Evolutionary conservation across 2,888 invertebrate species (phyloP).

Genomic region (Myopa testacea): DNA sequence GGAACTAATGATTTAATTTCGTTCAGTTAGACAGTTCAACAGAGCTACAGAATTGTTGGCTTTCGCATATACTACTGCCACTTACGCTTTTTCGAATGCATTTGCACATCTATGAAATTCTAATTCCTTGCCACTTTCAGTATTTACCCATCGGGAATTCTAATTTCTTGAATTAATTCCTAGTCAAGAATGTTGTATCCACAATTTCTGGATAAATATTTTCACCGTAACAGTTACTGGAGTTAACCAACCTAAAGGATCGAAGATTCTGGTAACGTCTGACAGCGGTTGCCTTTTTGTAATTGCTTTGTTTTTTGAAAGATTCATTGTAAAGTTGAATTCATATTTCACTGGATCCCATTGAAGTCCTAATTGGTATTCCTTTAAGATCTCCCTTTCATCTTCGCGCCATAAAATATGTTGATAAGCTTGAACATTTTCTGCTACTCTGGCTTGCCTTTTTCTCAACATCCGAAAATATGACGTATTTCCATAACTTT

Average conservation of each 20-base stretch:
- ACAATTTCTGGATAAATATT: neutral
- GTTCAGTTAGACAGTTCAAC: slow-evolving; percentile 33
- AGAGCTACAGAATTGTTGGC: neutral
- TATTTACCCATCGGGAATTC: neutral
- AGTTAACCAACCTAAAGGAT: neutral
- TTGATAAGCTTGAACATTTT: slow-evolving; percentile 15
- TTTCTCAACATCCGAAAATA: slow-evolving; percentile 8
- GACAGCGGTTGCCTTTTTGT: slow-evolving; percentile 16
- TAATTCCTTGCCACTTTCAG: neutral
- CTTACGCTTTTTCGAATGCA: neutral
- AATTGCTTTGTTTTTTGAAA: neutral
- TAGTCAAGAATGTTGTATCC: neutral
- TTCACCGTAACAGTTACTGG: too few relatives aligned
- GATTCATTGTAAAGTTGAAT: slow-evolving; percentile 3
- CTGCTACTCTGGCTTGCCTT: neutral
- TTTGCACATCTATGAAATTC: slow-evolving; percentile 24
- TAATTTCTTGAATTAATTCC: neutral
- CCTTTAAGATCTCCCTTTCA: neutral
- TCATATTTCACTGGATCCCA: slow-evolving; percentile 22
- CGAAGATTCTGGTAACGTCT: slow-evolving; percentile 6
- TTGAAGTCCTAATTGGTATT: slow-evolving; percentile 14
- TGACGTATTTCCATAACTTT: neutral
- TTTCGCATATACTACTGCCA: slow-evolving; percentile 12
- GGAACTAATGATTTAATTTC: slow-evolving; percentile 8
- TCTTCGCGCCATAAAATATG: slow-evolving; percentile 26